Evolutionary conservation across 2,797 vertebrate species (phyloP).

Genomic region (Brachyrhaphis roseni): DNA sequence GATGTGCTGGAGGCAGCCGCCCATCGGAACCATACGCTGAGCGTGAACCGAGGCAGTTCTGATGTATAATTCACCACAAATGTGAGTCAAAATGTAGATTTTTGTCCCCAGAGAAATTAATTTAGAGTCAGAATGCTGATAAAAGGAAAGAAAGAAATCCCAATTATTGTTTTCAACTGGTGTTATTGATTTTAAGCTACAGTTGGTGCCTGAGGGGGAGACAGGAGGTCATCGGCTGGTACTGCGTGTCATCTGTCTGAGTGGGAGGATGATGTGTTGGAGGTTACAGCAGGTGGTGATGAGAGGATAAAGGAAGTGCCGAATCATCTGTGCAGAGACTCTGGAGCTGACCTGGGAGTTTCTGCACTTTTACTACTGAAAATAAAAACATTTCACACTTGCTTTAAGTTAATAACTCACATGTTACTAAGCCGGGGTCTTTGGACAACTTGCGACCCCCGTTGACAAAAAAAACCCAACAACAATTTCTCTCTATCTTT

Average conservation of each 20-base stretch:
- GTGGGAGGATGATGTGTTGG: slow-evolving; percentile 14
- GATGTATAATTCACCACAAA: not conserved
- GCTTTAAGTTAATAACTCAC: not conserved
- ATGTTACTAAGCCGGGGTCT: not conserved
- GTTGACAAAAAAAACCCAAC: not conserved
- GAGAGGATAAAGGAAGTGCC: not conserved
- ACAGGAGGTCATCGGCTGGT: slow-evolving; percentile 22
- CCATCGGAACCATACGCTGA: not conserved
- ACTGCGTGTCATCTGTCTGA: slow-evolving; percentile 13
- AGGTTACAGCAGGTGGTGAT: slow-evolving; percentile 13
- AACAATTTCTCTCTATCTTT: too few species aligned
- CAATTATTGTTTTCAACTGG: not conserved
- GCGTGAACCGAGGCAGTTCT: too few species aligned
- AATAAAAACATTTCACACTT: not conserved
- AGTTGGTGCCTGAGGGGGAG: not conserved
- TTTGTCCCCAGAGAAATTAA: not conserved
- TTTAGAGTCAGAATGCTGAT: not conserved
- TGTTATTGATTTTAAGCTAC: slow-evolving; percentile 7
- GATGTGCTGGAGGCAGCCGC: not conserved
- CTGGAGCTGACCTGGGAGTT: not conserved
- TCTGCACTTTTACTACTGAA: not conserved
- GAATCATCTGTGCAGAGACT: not conserved
- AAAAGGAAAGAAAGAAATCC: slow-evolving; percentile 9
- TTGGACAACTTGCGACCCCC: too few species aligned
- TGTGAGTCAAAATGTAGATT: not conserved